Evolutionary conservation across 2,797 vertebrate genomes (phyloP).

Genomic region (Dromococcyx pavoninus): DNA sequence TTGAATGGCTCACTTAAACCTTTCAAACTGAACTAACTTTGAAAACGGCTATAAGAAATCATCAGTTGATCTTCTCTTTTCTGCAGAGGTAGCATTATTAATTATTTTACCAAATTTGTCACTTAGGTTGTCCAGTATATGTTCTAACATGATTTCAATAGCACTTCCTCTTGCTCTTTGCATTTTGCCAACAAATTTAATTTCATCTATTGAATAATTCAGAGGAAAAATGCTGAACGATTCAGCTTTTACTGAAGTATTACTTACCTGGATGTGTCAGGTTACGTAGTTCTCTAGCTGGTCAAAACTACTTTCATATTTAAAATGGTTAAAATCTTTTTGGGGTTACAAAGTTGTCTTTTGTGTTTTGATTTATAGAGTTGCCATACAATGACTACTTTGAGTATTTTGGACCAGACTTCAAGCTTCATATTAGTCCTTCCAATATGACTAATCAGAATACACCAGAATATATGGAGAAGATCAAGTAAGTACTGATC

Average conservation of each 20-base stretch:
- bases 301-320: not conserved
- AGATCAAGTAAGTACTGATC: constrained; percentile 87
- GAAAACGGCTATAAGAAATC: not conserved
- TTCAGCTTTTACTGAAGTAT: not conserved
- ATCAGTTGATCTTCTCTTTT: not conserved
- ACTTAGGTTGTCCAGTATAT: not conserved
- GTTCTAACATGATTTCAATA: not conserved
- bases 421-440: constrained; percentile 93
- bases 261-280: not conserved
- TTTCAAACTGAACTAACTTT: not conserved
- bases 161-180: not conserved
- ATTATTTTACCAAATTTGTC: not conserved
- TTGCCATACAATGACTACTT: constrained; percentile 95
- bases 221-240: not conserved
- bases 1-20: not conserved
- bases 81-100: not conserved
- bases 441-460: constrained; percentile 97
- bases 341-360: not conserved
- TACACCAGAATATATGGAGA: constrained; percentile 92
- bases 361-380: constrained; percentile 74
- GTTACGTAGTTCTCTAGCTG: not conserved
- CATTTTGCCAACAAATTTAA: not conserved
- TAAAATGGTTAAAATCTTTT: not conserved
- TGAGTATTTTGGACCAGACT: constrained; percentile 94
- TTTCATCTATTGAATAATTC: not conserved